These are phyloP conservation scores for Physeter macrocephalus DNA, from an alignment of 2,113 vertebrate genomes.

Conservation along the genomic window DNA sequence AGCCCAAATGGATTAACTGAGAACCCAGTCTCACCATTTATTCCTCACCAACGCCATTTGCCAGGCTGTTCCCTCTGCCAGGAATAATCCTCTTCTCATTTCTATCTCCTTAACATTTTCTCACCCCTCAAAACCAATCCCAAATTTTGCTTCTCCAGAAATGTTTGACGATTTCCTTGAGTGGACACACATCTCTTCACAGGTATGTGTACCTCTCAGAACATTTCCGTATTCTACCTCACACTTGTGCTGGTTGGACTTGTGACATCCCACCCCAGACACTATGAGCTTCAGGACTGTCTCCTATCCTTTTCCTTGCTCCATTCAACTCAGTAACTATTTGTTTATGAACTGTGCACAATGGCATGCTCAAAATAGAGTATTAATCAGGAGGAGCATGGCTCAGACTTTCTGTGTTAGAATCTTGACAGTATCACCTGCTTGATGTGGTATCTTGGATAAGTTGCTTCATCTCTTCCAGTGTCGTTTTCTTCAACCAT, in stretches of 20 bases:
- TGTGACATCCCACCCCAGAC: too few relatives aligned
- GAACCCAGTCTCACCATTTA: background rate
- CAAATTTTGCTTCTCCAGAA: background rate
- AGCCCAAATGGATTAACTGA: background rate
- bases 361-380: background rate
- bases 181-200: background rate
- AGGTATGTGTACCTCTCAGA: background rate
- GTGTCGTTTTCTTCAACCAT: background rate
- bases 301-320: background rate
- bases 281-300: background rate
- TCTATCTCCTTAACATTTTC: background rate
- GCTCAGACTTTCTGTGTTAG: background rate
- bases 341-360: background rate
- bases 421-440: background rate
- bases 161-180: background rate
- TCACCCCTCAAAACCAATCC: background rate
- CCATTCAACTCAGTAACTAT: background rate
- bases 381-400: background rate
- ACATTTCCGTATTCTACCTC: background rate
- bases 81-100: background rate
- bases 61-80: background rate
- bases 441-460: background rate
- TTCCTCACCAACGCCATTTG: background rate
- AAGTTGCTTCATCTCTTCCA: background rate
- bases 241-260: background rate